phyloP scores from a whole-genome alignment of 2,888 invertebrate species.

The Drosophila kuntzei region DNA sequence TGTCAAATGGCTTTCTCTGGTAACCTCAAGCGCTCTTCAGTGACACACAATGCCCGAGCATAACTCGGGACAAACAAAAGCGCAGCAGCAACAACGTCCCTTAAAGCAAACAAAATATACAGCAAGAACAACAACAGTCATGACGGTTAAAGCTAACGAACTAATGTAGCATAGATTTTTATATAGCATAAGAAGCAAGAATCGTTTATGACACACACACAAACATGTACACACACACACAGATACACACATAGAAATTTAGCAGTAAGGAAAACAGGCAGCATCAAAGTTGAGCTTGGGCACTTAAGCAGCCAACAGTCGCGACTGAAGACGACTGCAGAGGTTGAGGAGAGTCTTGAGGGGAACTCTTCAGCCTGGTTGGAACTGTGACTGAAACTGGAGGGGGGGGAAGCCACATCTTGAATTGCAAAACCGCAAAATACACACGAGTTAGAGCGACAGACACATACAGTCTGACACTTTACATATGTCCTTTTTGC shows the following conservation, averaged over 20 bases:
- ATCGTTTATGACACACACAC: slow-evolving; percentile 66
- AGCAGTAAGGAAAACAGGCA: slow-evolving; percentile 34
- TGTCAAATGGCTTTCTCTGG: slow-evolving; percentile 31
- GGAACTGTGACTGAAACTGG: slow-evolving; percentile 1
- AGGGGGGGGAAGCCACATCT: slow-evolving; percentile 45
- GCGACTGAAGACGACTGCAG: slow-evolving; percentile 32
- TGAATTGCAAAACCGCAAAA: slow-evolving; percentile 76
- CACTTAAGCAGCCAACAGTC: slow-evolving; percentile 62
- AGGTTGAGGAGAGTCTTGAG: neutral
- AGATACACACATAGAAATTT: slow-evolving; percentile 14
- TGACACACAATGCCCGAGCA: slow-evolving; percentile 54
- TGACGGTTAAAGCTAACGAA: slow-evolving; percentile 70
- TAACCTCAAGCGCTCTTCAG: slow-evolving; percentile 77
- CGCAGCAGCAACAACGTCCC: slow-evolving; percentile 55
- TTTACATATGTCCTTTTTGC: slow-evolving; percentile 70
- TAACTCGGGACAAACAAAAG: slow-evolving; percentile 65
- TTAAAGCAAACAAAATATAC: slow-evolving; percentile 47
- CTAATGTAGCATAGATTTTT: slow-evolving; percentile 80
- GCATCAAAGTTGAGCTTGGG: slow-evolving; percentile 52
- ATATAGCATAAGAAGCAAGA: slow-evolving; percentile 68
- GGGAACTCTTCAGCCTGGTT: slow-evolving; percentile 5
- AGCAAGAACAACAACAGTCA: slow-evolving; percentile 20
- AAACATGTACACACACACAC: slow-evolving; percentile 33
- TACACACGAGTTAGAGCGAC: slow-evolving; percentile 38
- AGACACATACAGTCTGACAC: slow-evolving; percentile 42